phyloP scores from a whole-genome alignment of 2,797 vertebrate species.

The Propithecus deckenii region DNA sequence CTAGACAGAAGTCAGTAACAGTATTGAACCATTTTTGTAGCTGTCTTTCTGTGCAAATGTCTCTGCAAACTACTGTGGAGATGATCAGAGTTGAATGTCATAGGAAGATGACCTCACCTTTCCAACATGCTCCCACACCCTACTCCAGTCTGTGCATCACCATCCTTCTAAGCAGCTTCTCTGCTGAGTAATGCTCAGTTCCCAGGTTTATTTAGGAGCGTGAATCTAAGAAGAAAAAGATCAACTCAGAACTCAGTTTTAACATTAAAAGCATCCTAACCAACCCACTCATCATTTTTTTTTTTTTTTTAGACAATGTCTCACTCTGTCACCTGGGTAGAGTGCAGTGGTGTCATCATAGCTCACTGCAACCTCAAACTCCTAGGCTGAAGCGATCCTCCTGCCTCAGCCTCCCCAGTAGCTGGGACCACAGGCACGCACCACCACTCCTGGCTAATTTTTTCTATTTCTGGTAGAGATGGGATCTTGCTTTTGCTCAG shows the following conservation, averaged over 20 bases:
- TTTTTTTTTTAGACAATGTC: too few relatives aligned
- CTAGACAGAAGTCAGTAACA: background rate
- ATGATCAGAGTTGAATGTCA: slow-evolving; percentile 37
- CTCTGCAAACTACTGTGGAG: slow-evolving; percentile 46
- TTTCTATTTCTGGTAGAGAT: too few relatives aligned
- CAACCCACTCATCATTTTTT: background rate
- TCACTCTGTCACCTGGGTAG: too few relatives aligned
- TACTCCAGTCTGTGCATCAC: background rate
- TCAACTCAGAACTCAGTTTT: background rate
- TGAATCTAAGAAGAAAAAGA: slow-evolving; percentile 1
- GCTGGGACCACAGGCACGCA: too few relatives aligned
- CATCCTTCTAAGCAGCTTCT: slow-evolving; percentile 25
- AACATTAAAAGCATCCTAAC: slow-evolving; percentile 14
- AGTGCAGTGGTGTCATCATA: too few relatives aligned
- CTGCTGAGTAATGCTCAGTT: slow-evolving; percentile 71
- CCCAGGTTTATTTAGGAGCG: slow-evolving; percentile 49
- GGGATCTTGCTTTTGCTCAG: too few relatives aligned
- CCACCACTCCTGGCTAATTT: too few relatives aligned
- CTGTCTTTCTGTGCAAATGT: background rate
- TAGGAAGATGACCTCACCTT: slow-evolving; percentile 68
- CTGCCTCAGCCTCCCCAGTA: too few relatives aligned
- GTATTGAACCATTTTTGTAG: background rate
- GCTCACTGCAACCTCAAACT: too few relatives aligned
- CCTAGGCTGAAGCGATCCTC: too few relatives aligned
- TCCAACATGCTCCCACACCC: background rate